phyloP scores from a whole-genome alignment of 1,140 invertebrate genomes.

The Drosophila dunni region DNA sequence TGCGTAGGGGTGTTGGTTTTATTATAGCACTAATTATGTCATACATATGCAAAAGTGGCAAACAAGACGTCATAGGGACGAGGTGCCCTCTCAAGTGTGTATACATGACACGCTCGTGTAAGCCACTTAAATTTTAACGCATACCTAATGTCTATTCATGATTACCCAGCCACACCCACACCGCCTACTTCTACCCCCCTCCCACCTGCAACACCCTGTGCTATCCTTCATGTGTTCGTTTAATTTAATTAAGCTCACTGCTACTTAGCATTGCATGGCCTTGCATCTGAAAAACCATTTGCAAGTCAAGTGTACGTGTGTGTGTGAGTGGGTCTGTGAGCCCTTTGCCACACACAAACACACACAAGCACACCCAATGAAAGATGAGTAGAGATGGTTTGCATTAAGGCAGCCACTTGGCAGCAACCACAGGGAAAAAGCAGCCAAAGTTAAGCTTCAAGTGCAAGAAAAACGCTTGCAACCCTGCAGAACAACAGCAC shows the following conservation, averaged over 20 bases:
- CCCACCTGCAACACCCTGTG: too few relatives aligned
- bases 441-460: background rate
- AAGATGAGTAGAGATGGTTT: constrained; percentile 5
- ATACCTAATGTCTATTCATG: constrained; percentile 80
- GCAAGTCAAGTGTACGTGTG: constrained; percentile 65
- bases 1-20: constrained; percentile 46
- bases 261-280: constrained; percentile 69
- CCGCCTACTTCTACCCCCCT: too few relatives aligned
- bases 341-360: background rate
- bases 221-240: constrained; percentile 17
- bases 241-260: constrained; percentile 79
- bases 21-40: constrained; percentile 82
- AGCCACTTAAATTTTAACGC: constrained; percentile 81
- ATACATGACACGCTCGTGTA: constrained; percentile 67
- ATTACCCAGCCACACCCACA: constrained; percentile 19
- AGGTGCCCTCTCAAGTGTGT: constrained; percentile 50
- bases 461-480: background rate
- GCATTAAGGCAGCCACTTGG: constrained; percentile 29
- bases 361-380: background rate
- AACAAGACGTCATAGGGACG: constrained; percentile 55
- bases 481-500: background rate
- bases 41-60: constrained; percentile 80
- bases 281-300: constrained; percentile 72
- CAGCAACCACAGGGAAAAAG: background rate
- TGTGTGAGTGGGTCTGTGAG: constrained; percentile 9